Evolutionary conservation across 2,888 invertebrate genomes (phyloP).

Genomic region (Spatulosminthurus flaviceps): DNA sequence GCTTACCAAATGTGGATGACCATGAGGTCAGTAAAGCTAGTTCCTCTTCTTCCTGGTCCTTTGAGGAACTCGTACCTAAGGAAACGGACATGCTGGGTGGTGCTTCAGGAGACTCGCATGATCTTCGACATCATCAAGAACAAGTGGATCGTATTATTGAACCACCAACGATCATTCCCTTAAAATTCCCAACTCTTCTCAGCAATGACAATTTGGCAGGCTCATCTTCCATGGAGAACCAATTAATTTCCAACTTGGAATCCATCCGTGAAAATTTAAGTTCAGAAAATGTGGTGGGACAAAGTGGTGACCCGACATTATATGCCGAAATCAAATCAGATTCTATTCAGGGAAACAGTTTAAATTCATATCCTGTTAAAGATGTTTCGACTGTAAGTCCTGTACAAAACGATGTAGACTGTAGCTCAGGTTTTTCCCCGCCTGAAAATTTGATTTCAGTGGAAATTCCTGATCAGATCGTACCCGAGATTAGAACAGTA

Average conservation of each 20-base stretch:
- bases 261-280: too few relatives aligned
- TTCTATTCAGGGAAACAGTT: too few relatives aligned
- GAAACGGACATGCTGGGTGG: slow-evolving; percentile 26
- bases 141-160: not conserved
- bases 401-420: too few relatives aligned
- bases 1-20: not conserved
- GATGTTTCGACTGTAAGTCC: too few relatives aligned
- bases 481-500: too few relatives aligned
- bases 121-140: not conserved
- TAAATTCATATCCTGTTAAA: too few relatives aligned
- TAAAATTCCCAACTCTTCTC: not conserved
- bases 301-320: too few relatives aligned
- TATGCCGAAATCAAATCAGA: too few relatives aligned
- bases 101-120: not conserved
- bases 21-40: not conserved
- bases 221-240: not conserved
- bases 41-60: slow-evolving; percentile 30
- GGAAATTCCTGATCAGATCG: too few relatives aligned
- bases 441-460: too few relatives aligned
- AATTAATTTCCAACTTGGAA: not conserved
- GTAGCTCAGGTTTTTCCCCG: too few relatives aligned
- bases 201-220: not conserved
- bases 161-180: slow-evolving; percentile 16
- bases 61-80: slow-evolving; percentile 28
- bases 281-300: too few relatives aligned